Conservation (phyloP, 2,888 invertebrate genomes). For the Merodon equestris region DNA sequence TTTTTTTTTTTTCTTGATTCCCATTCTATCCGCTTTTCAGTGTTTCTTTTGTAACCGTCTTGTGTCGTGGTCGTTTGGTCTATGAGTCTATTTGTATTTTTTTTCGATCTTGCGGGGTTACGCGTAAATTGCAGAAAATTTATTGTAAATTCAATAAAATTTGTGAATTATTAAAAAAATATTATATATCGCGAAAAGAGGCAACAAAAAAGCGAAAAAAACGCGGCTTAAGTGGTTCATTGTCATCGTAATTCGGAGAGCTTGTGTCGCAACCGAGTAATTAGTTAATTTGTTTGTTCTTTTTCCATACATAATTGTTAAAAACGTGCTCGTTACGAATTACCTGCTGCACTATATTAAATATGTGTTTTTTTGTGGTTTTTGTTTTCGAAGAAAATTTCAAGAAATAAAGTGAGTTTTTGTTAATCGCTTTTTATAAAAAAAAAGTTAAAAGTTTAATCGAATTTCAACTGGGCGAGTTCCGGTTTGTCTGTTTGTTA, state of each 20-base stretch:
- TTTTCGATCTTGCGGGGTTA: too few relatives aligned
- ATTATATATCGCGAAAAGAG: too few relatives aligned
- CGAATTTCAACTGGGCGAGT: too few relatives aligned
- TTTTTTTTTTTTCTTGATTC: conserved; percentile 13
- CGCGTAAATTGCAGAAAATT: too few relatives aligned
- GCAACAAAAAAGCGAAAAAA: too few relatives aligned
- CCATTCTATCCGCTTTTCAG: conserved; percentile 19
- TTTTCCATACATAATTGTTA: neutral
- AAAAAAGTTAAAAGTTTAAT: too few relatives aligned
- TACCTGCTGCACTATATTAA: conserved; percentile 55
- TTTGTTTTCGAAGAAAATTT: conserved; percentile 69
- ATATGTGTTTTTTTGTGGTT: conserved; percentile 67
- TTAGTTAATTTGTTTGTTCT: neutral
- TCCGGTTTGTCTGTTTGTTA: too few relatives aligned
- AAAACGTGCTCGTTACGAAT: conserved; percentile 58
- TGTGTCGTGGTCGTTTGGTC: conserved; percentile 12
- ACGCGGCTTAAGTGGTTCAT: conserved; percentile 18
- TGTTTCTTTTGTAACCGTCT: conserved; percentile 43
- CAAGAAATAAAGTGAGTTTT: conserved; percentile 64
- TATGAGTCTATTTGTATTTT: too few relatives aligned
- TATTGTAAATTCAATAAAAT: too few relatives aligned
- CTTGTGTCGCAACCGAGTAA: neutral
- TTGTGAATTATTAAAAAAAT: too few relatives aligned
- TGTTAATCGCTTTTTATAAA: neutral
- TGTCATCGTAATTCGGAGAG: conserved; percentile 5